Conservation (phyloP, 2,113 vertebrate species). For the Probosciger aterrimus region DNA sequence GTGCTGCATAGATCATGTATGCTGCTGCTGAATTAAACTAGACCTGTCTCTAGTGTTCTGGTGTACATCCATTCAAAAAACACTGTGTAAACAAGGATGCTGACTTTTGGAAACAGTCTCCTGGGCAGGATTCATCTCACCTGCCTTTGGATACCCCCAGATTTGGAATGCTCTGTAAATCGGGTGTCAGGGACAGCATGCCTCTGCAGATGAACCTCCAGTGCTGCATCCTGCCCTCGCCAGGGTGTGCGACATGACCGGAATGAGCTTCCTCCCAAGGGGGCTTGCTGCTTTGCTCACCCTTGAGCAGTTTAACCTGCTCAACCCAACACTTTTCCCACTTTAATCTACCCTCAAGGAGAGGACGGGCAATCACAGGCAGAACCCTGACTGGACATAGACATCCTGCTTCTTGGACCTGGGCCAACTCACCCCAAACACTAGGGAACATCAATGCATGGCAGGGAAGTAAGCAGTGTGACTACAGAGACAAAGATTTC, state of each 20-base stretch:
- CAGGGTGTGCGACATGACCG: neutral
- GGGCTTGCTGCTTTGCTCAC: neutral
- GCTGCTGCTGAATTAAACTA: neutral
- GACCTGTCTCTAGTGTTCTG: neutral
- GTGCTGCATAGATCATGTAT: neutral
- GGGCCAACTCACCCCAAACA: neutral
- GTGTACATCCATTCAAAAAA: neutral
- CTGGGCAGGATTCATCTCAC: neutral
- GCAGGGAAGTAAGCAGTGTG: neutral
- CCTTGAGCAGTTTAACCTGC: neutral
- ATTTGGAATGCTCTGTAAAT: neutral
- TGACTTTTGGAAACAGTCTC: neutral
- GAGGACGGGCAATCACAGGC: neutral
- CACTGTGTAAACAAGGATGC: neutral
- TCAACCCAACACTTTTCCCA: neutral
- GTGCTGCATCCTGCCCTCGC: accelerated
- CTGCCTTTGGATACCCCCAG: neutral
- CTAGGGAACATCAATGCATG: neutral
- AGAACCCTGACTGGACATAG: accelerated
- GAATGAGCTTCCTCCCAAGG: neutral
- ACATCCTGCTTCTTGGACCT: neutral
- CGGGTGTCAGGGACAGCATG: neutral
- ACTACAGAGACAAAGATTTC: neutral
- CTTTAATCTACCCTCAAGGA: neutral
- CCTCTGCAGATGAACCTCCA: neutral